Evolutionary conservation across 2,888 invertebrate species (phyloP).

Genomic region (Tinea pellionella): DNA sequence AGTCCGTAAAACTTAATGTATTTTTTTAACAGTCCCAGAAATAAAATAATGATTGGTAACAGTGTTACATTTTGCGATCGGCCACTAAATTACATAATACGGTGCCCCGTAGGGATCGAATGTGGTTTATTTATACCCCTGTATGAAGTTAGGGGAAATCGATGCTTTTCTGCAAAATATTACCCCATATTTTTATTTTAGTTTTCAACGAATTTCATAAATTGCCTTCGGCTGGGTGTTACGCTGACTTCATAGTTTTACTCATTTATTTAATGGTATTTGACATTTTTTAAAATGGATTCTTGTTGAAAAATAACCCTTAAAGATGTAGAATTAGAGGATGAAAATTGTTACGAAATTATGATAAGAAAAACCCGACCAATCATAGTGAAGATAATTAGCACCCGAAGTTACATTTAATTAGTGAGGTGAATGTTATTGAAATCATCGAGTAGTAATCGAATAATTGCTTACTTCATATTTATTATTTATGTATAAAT

Average conservation of each 20-base stretch:
- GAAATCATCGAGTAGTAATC: too few relatives aligned
- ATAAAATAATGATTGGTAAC: background rate
- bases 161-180: constrained; percentile 9
- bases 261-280: background rate
- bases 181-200: constrained; percentile 11
- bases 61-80: background rate
- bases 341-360: too few relatives aligned
- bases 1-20: too few relatives aligned
- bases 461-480: too few relatives aligned
- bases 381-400: too few relatives aligned
- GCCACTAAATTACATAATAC: constrained; percentile 13
- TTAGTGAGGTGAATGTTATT: too few relatives aligned
- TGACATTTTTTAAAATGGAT: background rate
- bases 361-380: too few relatives aligned
- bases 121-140: constrained; percentile 12
- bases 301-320: too few relatives aligned
- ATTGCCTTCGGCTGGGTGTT: background rate
- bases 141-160: constrained; percentile 12
- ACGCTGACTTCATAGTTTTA: background rate
- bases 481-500: too few relatives aligned
- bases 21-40: background rate
- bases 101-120: constrained; percentile 11
- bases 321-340: too few relatives aligned
- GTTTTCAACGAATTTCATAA: constrained; percentile 12
- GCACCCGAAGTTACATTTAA: too few relatives aligned